These are phyloP conservation scores for Zaprionus nigranus DNA, from an alignment of 1,140 invertebrate genomes.

Conservation along the genomic window DNA sequence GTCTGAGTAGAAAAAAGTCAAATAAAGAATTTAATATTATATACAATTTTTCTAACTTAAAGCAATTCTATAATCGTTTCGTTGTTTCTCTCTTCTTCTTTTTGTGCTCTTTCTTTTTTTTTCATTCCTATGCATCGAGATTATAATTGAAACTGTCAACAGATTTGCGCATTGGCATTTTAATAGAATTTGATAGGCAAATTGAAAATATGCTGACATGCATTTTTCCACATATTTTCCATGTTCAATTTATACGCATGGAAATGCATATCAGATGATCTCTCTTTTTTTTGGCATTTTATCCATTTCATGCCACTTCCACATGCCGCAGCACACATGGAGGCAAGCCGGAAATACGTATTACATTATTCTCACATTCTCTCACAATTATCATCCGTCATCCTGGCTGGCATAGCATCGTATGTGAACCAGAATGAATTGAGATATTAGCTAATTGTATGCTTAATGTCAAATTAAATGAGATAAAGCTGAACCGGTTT, in stretches of 20 bases:
- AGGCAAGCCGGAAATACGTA: constrained; percentile 1
- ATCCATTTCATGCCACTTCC: background rate
- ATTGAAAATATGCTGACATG: constrained; percentile 49
- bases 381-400: constrained; percentile 5
- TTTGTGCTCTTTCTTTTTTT: background rate
- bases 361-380: constrained; percentile 5
- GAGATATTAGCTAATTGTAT: constrained; percentile 2
- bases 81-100: background rate
- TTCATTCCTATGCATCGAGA: background rate
- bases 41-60: background rate
- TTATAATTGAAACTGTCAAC: constrained; percentile 69
- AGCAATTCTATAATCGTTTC: background rate
- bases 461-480: background rate
- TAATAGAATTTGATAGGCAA: constrained; percentile 54
- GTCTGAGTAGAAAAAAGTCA: background rate
- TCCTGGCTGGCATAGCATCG: background rate
- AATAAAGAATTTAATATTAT: background rate
- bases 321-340: background rate
- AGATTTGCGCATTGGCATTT: constrained; percentile 55
- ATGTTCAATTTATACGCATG: constrained; percentile 9
- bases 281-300: background rate
- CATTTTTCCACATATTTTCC: constrained; percentile 7
- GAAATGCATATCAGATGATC: constrained; percentile 4
- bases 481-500: background rate
- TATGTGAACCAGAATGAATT: background rate